Conservation (phyloP, 2,888 invertebrate genomes). For the Philaethria dido region DNA sequence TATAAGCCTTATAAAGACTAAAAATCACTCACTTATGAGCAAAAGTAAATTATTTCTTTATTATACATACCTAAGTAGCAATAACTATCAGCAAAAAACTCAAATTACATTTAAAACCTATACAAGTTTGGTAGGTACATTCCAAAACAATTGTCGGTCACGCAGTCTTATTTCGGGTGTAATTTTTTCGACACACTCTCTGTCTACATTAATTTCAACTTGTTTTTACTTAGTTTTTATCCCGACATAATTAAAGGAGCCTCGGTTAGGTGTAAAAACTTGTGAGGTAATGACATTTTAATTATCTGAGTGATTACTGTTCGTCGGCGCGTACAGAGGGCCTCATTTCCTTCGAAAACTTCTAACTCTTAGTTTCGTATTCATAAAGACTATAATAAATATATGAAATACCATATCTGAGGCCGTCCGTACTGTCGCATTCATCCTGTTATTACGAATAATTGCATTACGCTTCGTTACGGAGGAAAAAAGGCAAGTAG, state of each 20-base stretch:
- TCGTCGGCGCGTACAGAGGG: slow-evolving; percentile 53
- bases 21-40: not conserved
- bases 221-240: slow-evolving; percentile 62
- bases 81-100: not conserved
- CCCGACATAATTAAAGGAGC: slow-evolving; percentile 70
- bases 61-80: not conserved
- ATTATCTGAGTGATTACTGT: slow-evolving; percentile 77
- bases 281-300: slow-evolving; percentile 80
- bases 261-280: slow-evolving; percentile 78
- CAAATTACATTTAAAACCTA: slow-evolving; percentile 15
- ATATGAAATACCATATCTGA: slow-evolving; percentile 17
- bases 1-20: not conserved
- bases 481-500: slow-evolving; percentile 73
- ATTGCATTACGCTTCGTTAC: slow-evolving; percentile 84
- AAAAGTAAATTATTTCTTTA: not conserved
- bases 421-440: slow-evolving; percentile 64
- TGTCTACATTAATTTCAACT: slow-evolving; percentile 51
- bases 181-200: slow-evolving; percentile 47
- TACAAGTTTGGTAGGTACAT: slow-evolving; percentile 7
- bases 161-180: slow-evolving; percentile 47
- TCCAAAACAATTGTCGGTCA: slow-evolving; percentile 42
- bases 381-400: slow-evolving; percentile 34
- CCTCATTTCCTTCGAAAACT: slow-evolving; percentile 33
- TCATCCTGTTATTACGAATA: slow-evolving; percentile 83
- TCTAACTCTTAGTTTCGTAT: slow-evolving; percentile 37